Base-by-base conservation (phyloP, 2,113 vertebrate genomes). In the Oncorhynchus mykiss region DNA sequence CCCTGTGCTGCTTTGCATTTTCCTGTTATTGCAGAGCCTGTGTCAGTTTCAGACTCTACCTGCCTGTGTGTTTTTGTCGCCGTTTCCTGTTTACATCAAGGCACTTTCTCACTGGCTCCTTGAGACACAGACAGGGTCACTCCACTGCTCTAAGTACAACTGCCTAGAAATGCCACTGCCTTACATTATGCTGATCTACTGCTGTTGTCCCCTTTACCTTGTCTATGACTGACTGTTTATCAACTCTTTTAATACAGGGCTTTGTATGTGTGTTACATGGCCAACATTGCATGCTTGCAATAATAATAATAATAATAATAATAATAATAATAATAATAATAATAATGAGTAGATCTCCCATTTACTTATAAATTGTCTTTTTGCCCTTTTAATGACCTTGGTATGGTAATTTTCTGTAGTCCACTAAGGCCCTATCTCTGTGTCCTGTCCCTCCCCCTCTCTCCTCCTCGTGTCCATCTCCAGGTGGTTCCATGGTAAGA, bases 401-500 rank as follows among this genome's bases (percentile, higher is more conserved):
- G 39, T 45, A 45, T 45, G 9, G 9, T 45, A 5, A 54, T 18
- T 54, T 18, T 14, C 12, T 54, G 51, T 54, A 54, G 51, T 18
- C 16, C 51, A 14, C 18, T 54, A 54, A 54, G 16, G 9, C 9
- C 39, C 39, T 20, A 57, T 57, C 54, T 20, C 16, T 34, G 6
- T 57, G 54, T 62, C 7, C 5, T 62, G 6, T 71, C 34, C 22
- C 14, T 45, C 64, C 12, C 54, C 14, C 29, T 18, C 48, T 59
- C 49, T 16, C 11, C 13, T 11, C 54, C 49, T 54, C 45, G 12
- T 48, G 8, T 11, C 66, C 71, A 22, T 27, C 31, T 29, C 14
- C 39, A 92, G 90, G 49, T 92, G 98, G 98, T 99, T 99, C 82
- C 98, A 99, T 0, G 98, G 98, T 83, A 99, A 99, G 92, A 99